These are phyloP conservation scores for Mobula birostris DNA, from an alignment of 2,113 vertebrate species.

Conservation along the genomic window DNA sequence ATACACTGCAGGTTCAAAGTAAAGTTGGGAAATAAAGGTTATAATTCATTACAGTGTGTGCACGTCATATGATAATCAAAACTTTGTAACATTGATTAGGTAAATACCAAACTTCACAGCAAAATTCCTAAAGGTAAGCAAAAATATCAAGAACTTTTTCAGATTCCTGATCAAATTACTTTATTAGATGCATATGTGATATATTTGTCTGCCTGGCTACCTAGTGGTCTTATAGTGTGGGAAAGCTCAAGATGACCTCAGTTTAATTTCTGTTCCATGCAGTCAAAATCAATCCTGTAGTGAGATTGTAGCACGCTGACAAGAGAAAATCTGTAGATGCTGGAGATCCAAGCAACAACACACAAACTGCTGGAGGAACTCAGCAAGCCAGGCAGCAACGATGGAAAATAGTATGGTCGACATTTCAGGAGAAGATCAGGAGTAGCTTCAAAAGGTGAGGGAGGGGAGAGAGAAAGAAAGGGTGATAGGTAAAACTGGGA, in stretches of 20 bases:
- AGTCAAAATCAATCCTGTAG: not conserved
- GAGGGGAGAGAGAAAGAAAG: too few relatives aligned
- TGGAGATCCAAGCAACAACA: too few relatives aligned
- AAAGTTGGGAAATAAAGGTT: not conserved
- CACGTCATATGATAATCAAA: not conserved
- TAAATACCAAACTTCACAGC: not conserved
- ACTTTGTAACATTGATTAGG: not conserved
- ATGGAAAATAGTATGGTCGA: too few relatives aligned
- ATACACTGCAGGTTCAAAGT: conserved; percentile 8
- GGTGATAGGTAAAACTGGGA: too few relatives aligned
- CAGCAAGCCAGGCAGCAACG: too few relatives aligned
- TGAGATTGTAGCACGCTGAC: not conserved
- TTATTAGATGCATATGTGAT: not conserved
- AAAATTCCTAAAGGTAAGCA: not conserved
- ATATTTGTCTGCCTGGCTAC: not conserved
- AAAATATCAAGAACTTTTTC: not conserved
- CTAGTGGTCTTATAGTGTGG: not conserved
- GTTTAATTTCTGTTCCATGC: not conserved
- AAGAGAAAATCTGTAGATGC: too few relatives aligned
- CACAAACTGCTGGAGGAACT: too few relatives aligned
- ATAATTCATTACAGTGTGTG: not conserved
- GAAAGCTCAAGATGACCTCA: not conserved
- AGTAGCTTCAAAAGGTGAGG: too few relatives aligned
- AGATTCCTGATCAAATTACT: not conserved
- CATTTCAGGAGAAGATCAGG: too few relatives aligned